Evolutionary conservation across 2,797 vertebrate species (phyloP).

Genomic region (Decapterus maruadsi): DNA sequence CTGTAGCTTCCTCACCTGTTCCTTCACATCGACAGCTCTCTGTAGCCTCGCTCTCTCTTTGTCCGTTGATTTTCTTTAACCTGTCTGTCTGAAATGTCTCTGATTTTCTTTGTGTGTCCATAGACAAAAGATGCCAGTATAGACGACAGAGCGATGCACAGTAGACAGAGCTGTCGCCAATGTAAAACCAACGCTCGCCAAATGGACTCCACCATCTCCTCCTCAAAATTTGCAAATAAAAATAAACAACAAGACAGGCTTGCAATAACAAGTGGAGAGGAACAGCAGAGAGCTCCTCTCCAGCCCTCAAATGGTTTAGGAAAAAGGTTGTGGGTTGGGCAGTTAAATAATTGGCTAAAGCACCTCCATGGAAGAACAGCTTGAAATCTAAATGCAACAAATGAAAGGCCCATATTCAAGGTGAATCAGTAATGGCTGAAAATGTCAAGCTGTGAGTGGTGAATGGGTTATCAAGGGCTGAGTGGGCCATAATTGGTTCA

Average conservation of each 20-base stretch:
- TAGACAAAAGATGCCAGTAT: conserved; percentile 51
- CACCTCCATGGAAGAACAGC: conserved; percentile 40
- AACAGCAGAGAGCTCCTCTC: conserved; percentile 28
- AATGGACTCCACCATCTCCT: conserved; percentile 61
- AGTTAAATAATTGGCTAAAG: conserved; percentile 41
- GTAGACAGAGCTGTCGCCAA: conserved; percentile 56
- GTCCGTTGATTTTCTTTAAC: conserved; percentile 26
- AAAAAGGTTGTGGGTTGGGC: conserved; percentile 34
- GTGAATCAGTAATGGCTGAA: conserved; percentile 40
- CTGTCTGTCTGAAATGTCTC: conserved; percentile 46
- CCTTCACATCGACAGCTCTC: conserved; percentile 19
- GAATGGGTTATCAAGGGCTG: not conserved
- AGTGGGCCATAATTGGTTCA: not conserved
- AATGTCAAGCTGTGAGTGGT: conserved; percentile 46
- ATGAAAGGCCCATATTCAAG: conserved; percentile 2
- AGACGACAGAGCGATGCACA: conserved; percentile 57
- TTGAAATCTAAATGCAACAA: conserved; percentile 36
- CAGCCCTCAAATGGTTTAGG: conserved; percentile 28
- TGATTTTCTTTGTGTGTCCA: conserved; percentile 39
- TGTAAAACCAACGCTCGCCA: conserved; percentile 72
- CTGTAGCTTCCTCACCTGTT: not conserved
- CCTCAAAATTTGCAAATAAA: conserved; percentile 29
- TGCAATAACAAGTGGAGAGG: conserved; percentile 22
- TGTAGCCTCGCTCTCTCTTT: conserved; percentile 11
- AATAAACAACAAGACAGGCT: not conserved